Conservation (phyloP, 2,113 vertebrate genomes). For the Cisticola juncidis region DNA sequence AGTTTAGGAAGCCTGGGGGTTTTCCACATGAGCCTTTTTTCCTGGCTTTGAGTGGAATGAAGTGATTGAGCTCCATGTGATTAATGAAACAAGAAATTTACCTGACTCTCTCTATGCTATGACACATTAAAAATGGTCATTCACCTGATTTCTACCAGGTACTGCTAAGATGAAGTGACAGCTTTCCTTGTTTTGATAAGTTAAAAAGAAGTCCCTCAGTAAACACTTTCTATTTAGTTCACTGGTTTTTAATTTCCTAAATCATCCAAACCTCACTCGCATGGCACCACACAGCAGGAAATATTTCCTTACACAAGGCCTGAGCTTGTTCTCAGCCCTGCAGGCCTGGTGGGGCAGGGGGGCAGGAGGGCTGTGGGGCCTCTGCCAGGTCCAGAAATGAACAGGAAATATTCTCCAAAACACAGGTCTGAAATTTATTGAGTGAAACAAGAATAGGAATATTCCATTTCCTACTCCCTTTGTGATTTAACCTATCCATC, state of each 20-base stretch:
- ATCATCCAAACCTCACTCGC: neutral
- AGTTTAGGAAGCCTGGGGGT: neutral
- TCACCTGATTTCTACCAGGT: neutral
- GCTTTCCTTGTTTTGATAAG: neutral
- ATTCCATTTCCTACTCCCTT: neutral
- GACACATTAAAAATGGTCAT: slow-evolving; percentile 12
- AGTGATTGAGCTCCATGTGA: slow-evolving; percentile 31
- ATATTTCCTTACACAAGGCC: neutral
- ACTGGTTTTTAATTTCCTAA: neutral
- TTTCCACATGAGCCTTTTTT: neutral
- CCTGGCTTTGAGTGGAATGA: neutral
- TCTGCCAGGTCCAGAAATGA: neutral
- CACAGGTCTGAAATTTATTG: neutral
- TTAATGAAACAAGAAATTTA: slow-evolving; percentile 46
- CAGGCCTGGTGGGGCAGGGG: too few relatives aligned
- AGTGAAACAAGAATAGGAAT: neutral
- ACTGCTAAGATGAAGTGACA: neutral
- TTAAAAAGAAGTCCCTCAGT: neutral
- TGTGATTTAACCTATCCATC: neutral
- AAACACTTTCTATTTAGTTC: neutral
- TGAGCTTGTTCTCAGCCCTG: neutral
- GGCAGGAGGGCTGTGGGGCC: neutral
- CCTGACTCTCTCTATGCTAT: neutral
- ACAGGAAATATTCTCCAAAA: neutral
- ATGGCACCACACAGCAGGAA: neutral